These are phyloP conservation scores for Drymodes brunneopygia DNA, from an alignment of 2,113 vertebrate species.

Conservation along the genomic window DNA sequence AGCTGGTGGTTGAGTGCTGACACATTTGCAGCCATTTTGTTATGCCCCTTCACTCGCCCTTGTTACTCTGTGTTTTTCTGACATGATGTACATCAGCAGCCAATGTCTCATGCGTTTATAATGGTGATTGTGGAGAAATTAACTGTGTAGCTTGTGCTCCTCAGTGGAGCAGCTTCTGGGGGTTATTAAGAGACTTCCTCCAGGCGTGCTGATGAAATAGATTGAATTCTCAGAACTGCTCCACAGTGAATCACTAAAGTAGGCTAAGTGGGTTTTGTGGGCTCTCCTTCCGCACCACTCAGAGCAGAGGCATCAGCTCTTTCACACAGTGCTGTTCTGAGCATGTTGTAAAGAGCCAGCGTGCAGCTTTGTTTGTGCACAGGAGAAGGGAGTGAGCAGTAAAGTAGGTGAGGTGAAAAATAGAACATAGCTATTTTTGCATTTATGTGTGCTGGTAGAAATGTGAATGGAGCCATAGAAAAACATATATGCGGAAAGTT, in stretches of 20 bases:
- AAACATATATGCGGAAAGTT: neutral
- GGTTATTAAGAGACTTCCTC: conserved; percentile 7
- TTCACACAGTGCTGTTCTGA: neutral
- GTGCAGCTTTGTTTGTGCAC: neutral
- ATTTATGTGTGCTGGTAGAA: neutral
- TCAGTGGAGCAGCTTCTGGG: neutral
- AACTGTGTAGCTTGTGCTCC: neutral
- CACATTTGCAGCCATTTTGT: neutral
- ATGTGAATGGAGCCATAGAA: neutral
- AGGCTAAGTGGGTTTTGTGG: neutral
- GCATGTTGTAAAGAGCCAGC: accelerated
- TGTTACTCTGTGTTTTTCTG: neutral
- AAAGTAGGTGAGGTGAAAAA: neutral
- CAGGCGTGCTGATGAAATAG: neutral
- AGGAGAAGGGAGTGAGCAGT: neutral
- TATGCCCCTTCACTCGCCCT: accelerated
- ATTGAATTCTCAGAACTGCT: conserved; percentile 29
- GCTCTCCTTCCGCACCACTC: neutral
- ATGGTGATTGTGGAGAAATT: neutral
- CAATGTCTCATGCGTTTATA: accelerated
- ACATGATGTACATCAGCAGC: neutral
- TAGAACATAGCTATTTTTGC: neutral
- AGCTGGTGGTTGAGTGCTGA: neutral
- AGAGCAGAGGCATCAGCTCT: neutral
- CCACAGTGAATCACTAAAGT: neutral